A percentile compares a stretch with the other conserved stretches of the same genome.
These are phyloP conservation scores for Megamerina dolium DNA, from an alignment of 2,888 invertebrate species.

Conservation along the genomic window DNA sequence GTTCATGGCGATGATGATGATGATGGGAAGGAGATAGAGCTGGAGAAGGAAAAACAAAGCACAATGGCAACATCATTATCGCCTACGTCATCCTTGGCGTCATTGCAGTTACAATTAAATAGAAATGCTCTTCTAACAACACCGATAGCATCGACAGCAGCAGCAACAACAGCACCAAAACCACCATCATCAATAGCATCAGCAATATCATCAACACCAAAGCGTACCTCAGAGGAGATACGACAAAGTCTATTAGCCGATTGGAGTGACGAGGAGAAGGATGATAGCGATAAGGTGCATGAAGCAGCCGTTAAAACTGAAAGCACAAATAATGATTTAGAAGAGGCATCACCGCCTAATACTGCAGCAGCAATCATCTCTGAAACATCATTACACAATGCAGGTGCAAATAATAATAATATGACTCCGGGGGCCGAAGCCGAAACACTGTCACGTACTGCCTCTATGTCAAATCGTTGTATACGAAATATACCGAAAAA, in stretches of 20 bases:
- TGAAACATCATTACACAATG: not conserved
- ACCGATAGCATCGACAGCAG: not conserved
- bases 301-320: not conserved
- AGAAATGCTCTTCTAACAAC: too few species aligned
- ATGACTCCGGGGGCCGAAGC: not conserved
- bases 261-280: conserved; percentile 62
- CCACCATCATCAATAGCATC: not conserved
- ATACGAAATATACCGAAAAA: conserved; percentile 49
- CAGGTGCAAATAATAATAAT: not conserved
- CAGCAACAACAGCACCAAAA: too few species aligned
- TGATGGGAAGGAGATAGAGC: too few species aligned
- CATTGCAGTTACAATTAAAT: too few species aligned
- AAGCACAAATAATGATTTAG: not conserved
- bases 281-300: conserved; percentile 9
- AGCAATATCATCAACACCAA: conserved; percentile 2
- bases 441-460: conserved; percentile 6
- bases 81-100: not conserved
- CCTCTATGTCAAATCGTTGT: conserved; percentile 23
- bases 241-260: conserved; percentile 67
- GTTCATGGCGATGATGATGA: too few species aligned
- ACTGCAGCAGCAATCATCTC: not conserved
- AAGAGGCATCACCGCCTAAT: not conserved
- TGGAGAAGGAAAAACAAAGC: not conserved
- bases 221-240: conserved; percentile 54
- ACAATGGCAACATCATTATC: not conserved